Evolutionary conservation across 2,113 vertebrate genomes (phyloP).

Genomic region (Dipodomys merriami): DNA sequence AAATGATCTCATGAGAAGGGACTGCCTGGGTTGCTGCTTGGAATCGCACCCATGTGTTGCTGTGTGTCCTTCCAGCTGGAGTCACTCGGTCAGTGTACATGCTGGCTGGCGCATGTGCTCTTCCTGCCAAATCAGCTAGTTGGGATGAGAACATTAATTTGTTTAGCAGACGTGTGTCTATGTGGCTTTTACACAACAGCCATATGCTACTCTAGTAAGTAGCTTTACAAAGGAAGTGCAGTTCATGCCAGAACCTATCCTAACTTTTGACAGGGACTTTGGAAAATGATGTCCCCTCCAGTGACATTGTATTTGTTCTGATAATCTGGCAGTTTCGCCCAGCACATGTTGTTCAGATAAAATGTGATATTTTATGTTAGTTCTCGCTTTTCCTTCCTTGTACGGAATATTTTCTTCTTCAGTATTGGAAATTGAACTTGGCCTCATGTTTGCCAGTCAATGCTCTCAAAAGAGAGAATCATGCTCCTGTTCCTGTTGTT

Average conservation of each 20-base stretch:
- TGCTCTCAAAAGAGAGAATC: background rate
- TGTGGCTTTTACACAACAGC: constrained; percentile 69
- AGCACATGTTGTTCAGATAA: background rate
- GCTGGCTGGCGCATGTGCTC: constrained; percentile 64
- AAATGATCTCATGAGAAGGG: too few relatives aligned
- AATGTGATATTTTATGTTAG: background rate
- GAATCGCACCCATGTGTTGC: too few relatives aligned
- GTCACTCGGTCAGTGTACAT: constrained; percentile 69
- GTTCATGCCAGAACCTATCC: constrained; percentile 23
- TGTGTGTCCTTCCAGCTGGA: background rate
- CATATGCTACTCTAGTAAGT: constrained; percentile 63
- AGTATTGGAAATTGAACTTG: background rate
- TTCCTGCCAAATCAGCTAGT: constrained; percentile 73
- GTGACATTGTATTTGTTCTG: background rate
- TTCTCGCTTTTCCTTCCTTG: background rate
- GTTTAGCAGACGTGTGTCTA: constrained; percentile 70
- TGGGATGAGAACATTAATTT: constrained; percentile 71
- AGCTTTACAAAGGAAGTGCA: constrained; percentile 61
- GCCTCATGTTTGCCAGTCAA: too few relatives aligned
- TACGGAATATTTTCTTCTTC: too few relatives aligned
- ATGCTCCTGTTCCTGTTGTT: too few relatives aligned
- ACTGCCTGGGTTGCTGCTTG: too few relatives aligned
- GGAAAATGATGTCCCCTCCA: background rate
- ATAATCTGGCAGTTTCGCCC: background rate
- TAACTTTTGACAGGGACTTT: background rate